Evolutionary conservation across 2,888 invertebrate genomes (phyloP).

Genomic region (Drosophila prolongata): DNA sequence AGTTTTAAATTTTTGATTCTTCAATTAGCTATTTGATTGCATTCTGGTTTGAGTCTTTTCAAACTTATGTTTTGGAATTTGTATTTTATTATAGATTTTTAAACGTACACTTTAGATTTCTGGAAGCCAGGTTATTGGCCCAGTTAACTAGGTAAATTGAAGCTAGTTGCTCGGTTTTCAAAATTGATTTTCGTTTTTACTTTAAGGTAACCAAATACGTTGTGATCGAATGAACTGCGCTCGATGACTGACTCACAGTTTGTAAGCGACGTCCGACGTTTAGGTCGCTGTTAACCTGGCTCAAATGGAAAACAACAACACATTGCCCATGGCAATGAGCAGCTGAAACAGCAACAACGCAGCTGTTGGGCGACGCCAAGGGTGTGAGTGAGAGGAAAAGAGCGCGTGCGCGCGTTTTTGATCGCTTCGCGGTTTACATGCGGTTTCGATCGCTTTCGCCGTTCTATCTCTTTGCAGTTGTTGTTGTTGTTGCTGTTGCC

Average conservation of each 20-base stretch:
- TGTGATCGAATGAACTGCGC: constrained; percentile 70
- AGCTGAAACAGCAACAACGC: constrained; percentile 43
- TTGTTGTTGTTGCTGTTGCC: constrained; percentile 27
- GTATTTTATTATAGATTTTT: constrained; percentile 7
- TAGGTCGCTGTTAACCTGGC: constrained; percentile 67
- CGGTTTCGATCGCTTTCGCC: constrained; percentile 38
- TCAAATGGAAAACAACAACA: constrained; percentile 31
- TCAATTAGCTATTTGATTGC: too few relatives aligned
- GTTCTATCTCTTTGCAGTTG: constrained; percentile 15
- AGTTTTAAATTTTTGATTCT: neutral
- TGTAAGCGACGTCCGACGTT: constrained; percentile 41
- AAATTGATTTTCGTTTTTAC: neutral
- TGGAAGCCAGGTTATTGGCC: neutral
- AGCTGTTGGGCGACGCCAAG: constrained; percentile 52
- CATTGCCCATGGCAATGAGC: constrained; percentile 22
- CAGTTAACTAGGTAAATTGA: constrained; percentile 1
- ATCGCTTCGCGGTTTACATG: constrained; percentile 45
- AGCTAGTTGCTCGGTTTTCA: neutral
- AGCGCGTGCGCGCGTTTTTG: constrained; percentile 76
- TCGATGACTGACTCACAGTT: constrained; percentile 78
- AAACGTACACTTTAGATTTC: neutral
- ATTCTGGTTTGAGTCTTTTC: neutral
- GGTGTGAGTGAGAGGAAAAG: constrained; percentile 33
- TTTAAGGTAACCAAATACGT: neutral
- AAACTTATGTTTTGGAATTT: neutral